A percentile compares a stretch with the other conserved stretches of the same genome.
Evolutionary conservation across 2,113 vertebrate genomes (phyloP).

Genomic region (Pipra filicauda): DNA sequence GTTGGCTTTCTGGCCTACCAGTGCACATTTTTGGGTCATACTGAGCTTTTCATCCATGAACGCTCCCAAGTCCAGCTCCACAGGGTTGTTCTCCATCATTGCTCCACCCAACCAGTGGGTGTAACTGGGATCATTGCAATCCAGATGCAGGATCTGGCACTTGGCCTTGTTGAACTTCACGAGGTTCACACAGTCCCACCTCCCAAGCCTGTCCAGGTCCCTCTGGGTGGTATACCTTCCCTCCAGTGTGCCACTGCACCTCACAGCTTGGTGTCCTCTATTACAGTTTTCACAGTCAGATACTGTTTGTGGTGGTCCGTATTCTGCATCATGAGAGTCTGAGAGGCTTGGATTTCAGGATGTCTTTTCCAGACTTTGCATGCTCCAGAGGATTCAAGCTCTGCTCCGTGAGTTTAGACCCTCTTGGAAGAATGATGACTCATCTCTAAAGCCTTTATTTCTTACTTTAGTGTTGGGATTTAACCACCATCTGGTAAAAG

Average conservation of each 20-base stretch:
- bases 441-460: neutral
- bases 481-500: neutral
- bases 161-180: neutral
- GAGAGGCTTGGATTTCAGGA: neutral
- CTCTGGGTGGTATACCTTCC: too few species aligned
- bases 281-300: neutral
- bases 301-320: too few species aligned
- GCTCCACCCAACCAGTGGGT: neutral
- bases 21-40: too few species aligned
- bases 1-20: neutral
- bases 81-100: neutral
- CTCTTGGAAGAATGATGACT: neutral
- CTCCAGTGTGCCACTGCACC: rapidly evolving
- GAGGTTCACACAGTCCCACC: neutral
- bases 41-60: neutral
- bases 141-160: neutral
- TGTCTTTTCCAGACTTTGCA: neutral
- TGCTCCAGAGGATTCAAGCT: rapidly evolving
- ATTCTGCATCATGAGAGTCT: neutral
- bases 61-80: neutral
- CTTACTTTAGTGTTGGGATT: neutral
- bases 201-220: neutral
- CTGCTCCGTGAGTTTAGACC: neutral
- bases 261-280: neutral
- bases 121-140: neutral